Conservation (phyloP, 2,888 invertebrate species). For the Periphyllus acericola region DNA sequence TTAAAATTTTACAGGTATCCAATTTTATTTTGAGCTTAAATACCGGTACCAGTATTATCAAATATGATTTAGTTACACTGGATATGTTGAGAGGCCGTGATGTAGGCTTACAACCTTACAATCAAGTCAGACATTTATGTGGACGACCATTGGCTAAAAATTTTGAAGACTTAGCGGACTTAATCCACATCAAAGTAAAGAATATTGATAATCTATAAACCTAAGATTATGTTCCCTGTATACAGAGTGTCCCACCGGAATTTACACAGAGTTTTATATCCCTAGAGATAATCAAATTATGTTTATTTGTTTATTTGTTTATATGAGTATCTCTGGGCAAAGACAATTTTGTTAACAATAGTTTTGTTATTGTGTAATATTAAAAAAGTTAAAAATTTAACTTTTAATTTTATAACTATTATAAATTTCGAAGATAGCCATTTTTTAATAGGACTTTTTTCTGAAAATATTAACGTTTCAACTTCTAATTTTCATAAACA, state of each 20-base stretch:
- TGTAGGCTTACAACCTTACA: constrained; percentile 90
- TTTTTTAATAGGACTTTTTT: no score
- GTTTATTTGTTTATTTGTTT: no score
- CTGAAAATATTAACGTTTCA: no score
- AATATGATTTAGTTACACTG: constrained; percentile 91
- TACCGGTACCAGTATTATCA: constrained; percentile 66
- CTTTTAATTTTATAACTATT: background rate
- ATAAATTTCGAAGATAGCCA: no score
- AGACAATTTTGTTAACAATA: background rate
- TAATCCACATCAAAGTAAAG: constrained; percentile 85
- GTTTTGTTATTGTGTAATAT: background rate
- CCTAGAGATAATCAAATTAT: no score
- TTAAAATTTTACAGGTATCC: constrained; percentile 75
- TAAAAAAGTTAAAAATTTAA: background rate
- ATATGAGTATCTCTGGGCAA: background rate
- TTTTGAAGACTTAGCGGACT: constrained; percentile 84
- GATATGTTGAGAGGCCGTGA: constrained; percentile 94
- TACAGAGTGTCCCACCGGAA: no score
- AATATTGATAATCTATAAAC: no score
- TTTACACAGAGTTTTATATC: no score
- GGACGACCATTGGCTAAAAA: constrained; percentile 82
- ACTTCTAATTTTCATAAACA: no score
- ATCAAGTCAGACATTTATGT: constrained; percentile 91
- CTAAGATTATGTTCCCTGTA: no score
- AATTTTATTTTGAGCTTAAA: constrained; percentile 79